Evolutionary conservation across 2,888 invertebrate species (phyloP), one percentile per base, ranked within the genome.

Genomic region (Aphodius sticticus): DNA sequence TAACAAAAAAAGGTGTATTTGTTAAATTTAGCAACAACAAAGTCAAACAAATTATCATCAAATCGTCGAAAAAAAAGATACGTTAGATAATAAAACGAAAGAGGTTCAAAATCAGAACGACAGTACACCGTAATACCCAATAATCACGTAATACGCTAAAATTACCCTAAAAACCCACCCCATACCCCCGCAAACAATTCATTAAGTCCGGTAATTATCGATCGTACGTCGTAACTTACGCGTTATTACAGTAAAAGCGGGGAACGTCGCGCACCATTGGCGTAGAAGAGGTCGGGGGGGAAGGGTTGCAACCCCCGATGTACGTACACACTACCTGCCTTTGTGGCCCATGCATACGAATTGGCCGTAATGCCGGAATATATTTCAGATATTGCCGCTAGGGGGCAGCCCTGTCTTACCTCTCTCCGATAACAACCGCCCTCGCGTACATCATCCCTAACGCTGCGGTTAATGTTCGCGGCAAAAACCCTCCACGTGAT

Each of bases 341-440:
- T 80, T 81, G 82, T 83, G 82, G 85, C 83, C 84, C 85, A 85
- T 86, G 86, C 86, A 87, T 87, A 87, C 86, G 87, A 87, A 87
- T 87, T 84, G 86, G 83, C 84, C 81, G 81, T 87, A 87, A 87
- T 86, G 84, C 82, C 85, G 80, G 83, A 85, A 86, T 87, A 87
- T 87, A 87, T 87, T 86, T 85, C 85, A 85, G 83, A 53, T 53
- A 53, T 53, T 53, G 53, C 53, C 53, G 53, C 53, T 53, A 12
- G 9, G 53, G 53, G 53, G 53, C 53, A 53, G 53, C 53, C 53
- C 53, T 53, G 53, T 53, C 53, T 53, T 53, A 53, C 53, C 53
- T 53, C 53, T 53, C 53, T 12, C 53, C 53, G 53, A 53, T 53
- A 53, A 53, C 53, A 53, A 84, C 80, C 80, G 80, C 77, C 84